phyloP scores from a whole-genome alignment of 2,797 vertebrate genomes.

The Lepus oiostolus region DNA sequence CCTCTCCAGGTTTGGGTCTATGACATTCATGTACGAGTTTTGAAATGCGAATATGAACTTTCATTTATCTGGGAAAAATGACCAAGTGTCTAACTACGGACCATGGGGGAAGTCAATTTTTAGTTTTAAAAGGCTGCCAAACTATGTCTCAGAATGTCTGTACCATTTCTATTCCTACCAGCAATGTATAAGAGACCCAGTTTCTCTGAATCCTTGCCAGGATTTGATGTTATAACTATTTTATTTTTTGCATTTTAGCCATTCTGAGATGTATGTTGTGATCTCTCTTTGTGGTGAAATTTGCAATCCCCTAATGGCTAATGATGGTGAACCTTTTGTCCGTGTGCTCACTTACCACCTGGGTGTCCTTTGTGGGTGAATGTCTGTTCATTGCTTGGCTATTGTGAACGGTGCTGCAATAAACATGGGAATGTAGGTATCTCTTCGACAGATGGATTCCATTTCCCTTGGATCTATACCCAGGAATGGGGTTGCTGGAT shows the following conservation, averaged over 20 bases:
- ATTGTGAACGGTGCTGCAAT: no score
- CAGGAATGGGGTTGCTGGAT: no score
- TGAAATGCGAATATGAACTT: not conserved
- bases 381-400: not conserved
- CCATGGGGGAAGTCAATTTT: not conserved
- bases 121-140: not conserved
- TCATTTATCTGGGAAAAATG: not conserved
- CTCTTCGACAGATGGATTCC: no score
- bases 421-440: no score
- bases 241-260: not conserved
- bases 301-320: not conserved
- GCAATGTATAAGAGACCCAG: not conserved
- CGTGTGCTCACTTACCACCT: not conserved
- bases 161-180: not conserved
- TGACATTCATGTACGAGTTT: not conserved
- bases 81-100: not conserved
- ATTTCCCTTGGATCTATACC: no score
- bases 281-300: not conserved
- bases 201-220: not conserved
- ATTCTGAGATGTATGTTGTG: not conserved
- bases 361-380: not conserved
- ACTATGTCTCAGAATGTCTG: not conserved
- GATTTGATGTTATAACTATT: not conserved
- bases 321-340: not conserved
- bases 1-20: not conserved